Conservation (phyloP, 2,797 vertebrate species). For the Arrhamphus sclerolepis region DNA sequence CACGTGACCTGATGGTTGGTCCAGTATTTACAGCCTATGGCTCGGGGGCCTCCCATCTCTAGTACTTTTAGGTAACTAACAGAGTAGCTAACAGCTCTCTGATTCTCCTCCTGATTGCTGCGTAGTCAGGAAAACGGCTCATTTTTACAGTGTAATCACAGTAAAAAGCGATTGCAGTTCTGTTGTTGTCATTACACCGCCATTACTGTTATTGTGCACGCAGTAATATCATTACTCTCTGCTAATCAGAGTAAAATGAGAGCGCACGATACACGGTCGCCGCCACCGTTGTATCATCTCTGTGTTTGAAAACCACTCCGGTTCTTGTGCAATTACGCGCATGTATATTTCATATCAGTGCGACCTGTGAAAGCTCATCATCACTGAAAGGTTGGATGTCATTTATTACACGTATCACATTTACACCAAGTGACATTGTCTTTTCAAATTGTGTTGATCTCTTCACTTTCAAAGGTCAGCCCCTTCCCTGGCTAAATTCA, state of each 20-base stretch:
- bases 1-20: no score
- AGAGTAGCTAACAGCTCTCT: no score
- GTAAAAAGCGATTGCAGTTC: constrained; percentile 48
- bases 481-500: constrained; percentile 95
- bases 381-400: constrained; percentile 86
- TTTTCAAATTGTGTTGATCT: constrained; percentile 99
- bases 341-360: constrained; percentile 66
- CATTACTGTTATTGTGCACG: constrained; percentile 60
- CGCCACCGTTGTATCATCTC: constrained; percentile 35
- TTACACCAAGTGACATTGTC: constrained; percentile 99
- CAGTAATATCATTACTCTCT: constrained; percentile 52
- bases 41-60: no score
- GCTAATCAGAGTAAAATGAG: constrained; percentile 59
- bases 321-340: constrained; percentile 56
- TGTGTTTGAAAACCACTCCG: constrained; percentile 43
- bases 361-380: constrained; percentile 79
- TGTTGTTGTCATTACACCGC: constrained; percentile 46
- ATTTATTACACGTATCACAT: constrained; percentile 91
- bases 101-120: constrained; percentile 39
- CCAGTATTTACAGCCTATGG: no score
- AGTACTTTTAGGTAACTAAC: no score
- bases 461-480: constrained; percentile 99
- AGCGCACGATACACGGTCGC: constrained; percentile 35
- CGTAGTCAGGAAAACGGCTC: not conserved
- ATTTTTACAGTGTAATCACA: constrained; percentile 58